Conservation (phyloP, 2,888 invertebrate species). For the Microctonus brassicae region DNA sequence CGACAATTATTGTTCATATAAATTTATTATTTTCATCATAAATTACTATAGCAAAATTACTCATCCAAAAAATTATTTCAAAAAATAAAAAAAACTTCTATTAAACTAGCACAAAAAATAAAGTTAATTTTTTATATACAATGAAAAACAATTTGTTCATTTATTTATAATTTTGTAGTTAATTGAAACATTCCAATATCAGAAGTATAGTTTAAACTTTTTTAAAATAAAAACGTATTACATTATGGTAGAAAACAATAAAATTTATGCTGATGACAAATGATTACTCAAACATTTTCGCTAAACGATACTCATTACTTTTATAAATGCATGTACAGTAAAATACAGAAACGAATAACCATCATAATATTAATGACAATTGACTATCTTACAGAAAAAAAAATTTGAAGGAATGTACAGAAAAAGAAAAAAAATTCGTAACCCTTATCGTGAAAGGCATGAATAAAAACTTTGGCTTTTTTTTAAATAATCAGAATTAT, state of each 20-base stretch:
- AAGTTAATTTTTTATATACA: not conserved
- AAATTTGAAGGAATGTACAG: not conserved
- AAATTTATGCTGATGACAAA: not conserved
- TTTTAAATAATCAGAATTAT: not conserved
- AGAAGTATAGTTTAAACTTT: not conserved
- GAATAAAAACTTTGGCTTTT: constrained; percentile 6
- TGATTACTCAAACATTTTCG: too few species aligned
- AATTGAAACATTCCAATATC: not conserved
- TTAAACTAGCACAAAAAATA: not conserved
- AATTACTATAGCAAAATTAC: not conserved
- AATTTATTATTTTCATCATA: not conserved
- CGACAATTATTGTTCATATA: not conserved
- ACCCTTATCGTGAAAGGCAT: too few species aligned
- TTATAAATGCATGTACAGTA: not conserved
- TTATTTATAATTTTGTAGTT: not conserved
- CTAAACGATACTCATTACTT: not conserved
- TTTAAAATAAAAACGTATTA: not conserved
- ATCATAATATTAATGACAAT: too few species aligned
- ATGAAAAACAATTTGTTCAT: not conserved
- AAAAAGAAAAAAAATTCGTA: too few species aligned
- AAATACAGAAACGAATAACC: not conserved
- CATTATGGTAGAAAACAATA: not conserved
- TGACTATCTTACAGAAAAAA: too few species aligned
- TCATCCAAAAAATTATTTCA: not conserved
- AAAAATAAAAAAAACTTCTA: not conserved